Base-by-base conservation (phyloP, 2,888 invertebrate genomes). In the Phortica magna region DNA sequence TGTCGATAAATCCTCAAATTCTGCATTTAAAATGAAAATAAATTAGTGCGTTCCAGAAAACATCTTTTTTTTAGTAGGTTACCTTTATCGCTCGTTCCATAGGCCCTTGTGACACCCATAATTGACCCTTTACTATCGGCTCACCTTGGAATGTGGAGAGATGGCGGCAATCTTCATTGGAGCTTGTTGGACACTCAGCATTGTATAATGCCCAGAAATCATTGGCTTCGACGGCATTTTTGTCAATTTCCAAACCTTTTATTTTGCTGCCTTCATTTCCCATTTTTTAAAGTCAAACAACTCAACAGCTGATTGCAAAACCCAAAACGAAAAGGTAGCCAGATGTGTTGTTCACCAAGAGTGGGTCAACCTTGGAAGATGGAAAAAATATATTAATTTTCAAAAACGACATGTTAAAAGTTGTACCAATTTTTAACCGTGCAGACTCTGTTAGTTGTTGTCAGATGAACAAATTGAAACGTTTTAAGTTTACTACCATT, bases 1-100 rank as follows among this genome's bases (percentile, higher is more conserved):
- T 98, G 98, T 0, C 98, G 95, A 91, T 96, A 95, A 76, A 96
- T 94, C 93, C 96, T 95, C 78, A 97, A 93, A 92, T 96, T 96
- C 97, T 98, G 39, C 12, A 73, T 74, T 73, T 83, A 83, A 7
- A 65, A 48, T 57, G 14, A 7, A 39, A 73, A 64, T 14, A 39
- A 39, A 41, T 55, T 39, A 19, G 31, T 31, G 2, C 3, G 0
- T 61, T 61, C 10, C 61, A 61, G 7, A 2, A 19, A 19, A 61
- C 55, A 22, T 22, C 9, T 19, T 61, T 1, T n/a, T 17, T 4
- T n/a, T 7, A 73, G 7, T 31, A 59, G 90, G 92, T 88, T 91
- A 96, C 96, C 93, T 96, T 96, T 17, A 95, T 95, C 84, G 95
- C 94, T 90, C 95, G 95, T 88, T 96, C 96, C 84, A 96, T 92